Evolutionary conservation across 2,888 invertebrate species (phyloP).

Genomic region (Polydrusus cervinus): DNA sequence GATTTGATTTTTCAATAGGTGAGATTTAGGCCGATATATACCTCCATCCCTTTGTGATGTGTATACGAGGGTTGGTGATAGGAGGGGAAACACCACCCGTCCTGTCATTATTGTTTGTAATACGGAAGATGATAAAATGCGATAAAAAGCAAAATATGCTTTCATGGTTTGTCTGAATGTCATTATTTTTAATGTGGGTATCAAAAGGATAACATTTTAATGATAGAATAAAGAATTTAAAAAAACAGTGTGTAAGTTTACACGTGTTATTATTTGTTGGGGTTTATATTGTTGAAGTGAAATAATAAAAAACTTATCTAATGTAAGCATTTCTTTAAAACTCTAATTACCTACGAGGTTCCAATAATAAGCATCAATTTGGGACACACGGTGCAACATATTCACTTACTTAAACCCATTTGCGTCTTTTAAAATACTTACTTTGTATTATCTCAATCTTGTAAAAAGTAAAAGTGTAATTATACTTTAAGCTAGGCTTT

Average conservation of each 20-base stretch:
- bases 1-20: conserved; percentile 68
- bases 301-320: neutral
- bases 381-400: neutral
- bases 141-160: conserved; percentile 41
- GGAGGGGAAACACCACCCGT: conserved; percentile 28
- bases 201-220: conserved; percentile 43
- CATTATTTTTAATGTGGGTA: conserved; percentile 47
- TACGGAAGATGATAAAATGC: conserved; percentile 41
- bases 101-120: conserved; percentile 46
- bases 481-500: conserved; percentile 12
- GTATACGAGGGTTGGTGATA: conserved; percentile 29
- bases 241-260: conserved; percentile 25
- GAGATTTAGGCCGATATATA: conserved; percentile 59
- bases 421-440: neutral
- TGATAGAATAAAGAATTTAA: conserved; percentile 32
- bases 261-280: conserved; percentile 38
- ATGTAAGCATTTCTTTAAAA: too few relatives aligned
- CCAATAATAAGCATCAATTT: too few relatives aligned
- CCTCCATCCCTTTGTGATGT: conserved; percentile 43
- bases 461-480: conserved; percentile 10
- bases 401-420: neutral
- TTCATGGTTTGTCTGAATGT: conserved; percentile 35
- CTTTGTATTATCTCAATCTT: neutral
- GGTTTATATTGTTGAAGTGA: neutral
- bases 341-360: too few relatives aligned